These are phyloP conservation scores for Pterostichus madidus DNA, from an alignment of 2,888 invertebrate genomes.

Conservation along the genomic window DNA sequence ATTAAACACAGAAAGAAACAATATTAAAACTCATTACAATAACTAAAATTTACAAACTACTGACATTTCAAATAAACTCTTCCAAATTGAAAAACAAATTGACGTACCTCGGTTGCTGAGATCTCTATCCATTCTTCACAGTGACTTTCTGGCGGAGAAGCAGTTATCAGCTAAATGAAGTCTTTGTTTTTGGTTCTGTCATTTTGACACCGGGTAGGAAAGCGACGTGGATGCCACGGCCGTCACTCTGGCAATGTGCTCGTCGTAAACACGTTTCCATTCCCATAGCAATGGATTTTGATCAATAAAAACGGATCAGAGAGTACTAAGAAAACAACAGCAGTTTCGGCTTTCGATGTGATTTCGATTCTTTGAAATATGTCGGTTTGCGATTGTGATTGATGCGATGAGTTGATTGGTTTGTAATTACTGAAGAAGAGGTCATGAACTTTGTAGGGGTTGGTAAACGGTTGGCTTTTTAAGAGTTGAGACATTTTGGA, in stretches of 20 bases:
- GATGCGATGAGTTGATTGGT: constrained; percentile 5
- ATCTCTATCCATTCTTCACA: constrained; percentile 18
- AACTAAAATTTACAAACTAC: no score
- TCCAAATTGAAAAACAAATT: constrained; percentile 28
- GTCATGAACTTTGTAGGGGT: constrained; percentile 42
- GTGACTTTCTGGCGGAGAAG: neutral
- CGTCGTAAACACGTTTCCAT: constrained; percentile 41
- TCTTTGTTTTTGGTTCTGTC: constrained; percentile 9
- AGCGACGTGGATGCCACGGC: neutral
- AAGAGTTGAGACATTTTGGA: neutral
- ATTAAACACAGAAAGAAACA: no score
- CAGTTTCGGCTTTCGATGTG: constrained; percentile 14
- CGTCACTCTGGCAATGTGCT: constrained; percentile 57
- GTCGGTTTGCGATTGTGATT: constrained; percentile 26
- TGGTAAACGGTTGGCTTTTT: constrained; percentile 22
- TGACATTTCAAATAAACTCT: no score
- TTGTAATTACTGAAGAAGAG: constrained; percentile 7
- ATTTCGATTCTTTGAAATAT: constrained; percentile 20
- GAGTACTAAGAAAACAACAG: constrained; percentile 31
- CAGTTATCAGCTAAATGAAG: constrained; percentile 42
- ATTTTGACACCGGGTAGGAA: constrained; percentile 10
- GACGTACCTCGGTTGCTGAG: constrained; percentile 45
- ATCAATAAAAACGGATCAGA: constrained; percentile 63
- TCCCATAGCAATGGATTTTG: constrained; percentile 64
- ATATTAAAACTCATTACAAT: no score